Base-by-base conservation (phyloP, 1,140 invertebrate species). In the Drosophila baimaii region DNA sequence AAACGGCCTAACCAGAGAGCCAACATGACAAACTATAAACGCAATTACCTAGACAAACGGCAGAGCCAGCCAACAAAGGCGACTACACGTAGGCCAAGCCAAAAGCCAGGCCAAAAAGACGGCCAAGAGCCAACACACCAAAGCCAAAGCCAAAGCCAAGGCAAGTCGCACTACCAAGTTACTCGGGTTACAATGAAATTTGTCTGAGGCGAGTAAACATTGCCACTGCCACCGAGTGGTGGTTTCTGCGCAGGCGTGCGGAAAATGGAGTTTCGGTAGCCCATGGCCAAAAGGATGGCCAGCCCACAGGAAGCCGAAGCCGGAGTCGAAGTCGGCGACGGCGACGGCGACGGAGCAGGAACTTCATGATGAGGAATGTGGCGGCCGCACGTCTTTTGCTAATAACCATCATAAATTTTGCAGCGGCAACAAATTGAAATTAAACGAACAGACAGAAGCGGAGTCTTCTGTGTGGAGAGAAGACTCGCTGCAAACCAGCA, bases 111-210 rank as follows among this genome's bases (percentile, higher is more conserved):
- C 35, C 13, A 15, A 25, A 41, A 35, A 61, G 33, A 51, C n/a
- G 35, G 21, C 44, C 44, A 39, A 39, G n/a, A 61, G 47, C 41
- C 47, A 35, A 39, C n/a, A n/a, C n/a, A n/a, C n/a, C n/a, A n/a
- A n/a, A n/a, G n/a, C 41, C 47, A 35, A 39, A 33, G 21, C 33
- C 12, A 61, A 63, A 51, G 47, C 54, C 27, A 68, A 57, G 33
- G 52, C 68, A 70, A 33, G 57, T 27, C 62, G 58, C 66, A 81
- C 89, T 90, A 84, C 90, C 90, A 91, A 91, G 90, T 91, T 91
- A 91, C 90, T 91, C 90, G 78, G 82, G 90, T 91, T 91, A 91
- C 90, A 91, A 91, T 84, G 77, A 90, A 90, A 90, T 91, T 91
- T 91, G 85, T 91, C 90, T 84, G 85, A 35, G 77, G 41, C 85